Evolutionary conservation across 2,113 vertebrate species (phyloP).

Genomic region (Peromyscus californicus): DNA sequence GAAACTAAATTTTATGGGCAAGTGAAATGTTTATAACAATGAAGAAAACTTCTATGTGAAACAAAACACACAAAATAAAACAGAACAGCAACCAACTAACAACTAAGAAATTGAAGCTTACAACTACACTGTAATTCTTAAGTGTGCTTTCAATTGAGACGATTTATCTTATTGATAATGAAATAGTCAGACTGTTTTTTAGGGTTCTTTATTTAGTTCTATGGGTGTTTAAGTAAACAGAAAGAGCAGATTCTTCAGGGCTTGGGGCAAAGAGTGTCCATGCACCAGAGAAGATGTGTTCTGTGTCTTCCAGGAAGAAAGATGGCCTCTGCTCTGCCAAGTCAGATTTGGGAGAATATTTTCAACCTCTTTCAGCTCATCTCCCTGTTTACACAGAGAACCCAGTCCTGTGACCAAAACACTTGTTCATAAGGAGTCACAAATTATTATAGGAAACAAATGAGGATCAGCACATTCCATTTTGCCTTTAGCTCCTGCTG

Average conservation of each 20-base stretch:
- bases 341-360: not conserved
- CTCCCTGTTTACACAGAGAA: not conserved
- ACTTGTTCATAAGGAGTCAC: not conserved
- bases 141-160: not conserved
- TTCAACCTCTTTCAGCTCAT: not conserved
- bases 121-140: not conserved
- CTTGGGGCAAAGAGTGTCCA: not conserved
- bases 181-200: not conserved
- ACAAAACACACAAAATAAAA: not conserved
- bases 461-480: not conserved
- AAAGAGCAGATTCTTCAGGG: not conserved
- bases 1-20: not conserved
- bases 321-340: not conserved
- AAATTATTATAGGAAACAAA: not conserved
- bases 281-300: not conserved
- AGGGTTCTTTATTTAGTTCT: not conserved
- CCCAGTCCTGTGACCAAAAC: not conserved
- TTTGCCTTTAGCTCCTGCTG: not conserved
- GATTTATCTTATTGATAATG: not conserved
- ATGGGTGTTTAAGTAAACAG: not conserved
- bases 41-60: not conserved
- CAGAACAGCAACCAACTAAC: no score
- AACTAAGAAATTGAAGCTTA: not conserved
- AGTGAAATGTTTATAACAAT: not conserved
- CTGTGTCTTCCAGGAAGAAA: not conserved